Conservation (phyloP, 2,113 vertebrate genomes). For the Xiphias gladius region DNA sequence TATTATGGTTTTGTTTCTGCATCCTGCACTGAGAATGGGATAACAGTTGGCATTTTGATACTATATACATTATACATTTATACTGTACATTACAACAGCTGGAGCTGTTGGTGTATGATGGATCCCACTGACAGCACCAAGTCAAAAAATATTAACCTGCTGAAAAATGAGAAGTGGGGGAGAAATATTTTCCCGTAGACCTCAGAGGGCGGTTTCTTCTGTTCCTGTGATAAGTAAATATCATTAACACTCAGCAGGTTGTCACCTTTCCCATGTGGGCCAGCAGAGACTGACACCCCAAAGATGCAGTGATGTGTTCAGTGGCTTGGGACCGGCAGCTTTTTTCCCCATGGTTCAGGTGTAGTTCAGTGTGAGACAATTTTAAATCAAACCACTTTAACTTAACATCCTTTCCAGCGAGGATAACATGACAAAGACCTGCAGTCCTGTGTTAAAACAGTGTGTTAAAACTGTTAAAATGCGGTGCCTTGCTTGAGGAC, state of each 20-base stretch:
- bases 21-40: background rate
- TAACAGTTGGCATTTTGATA: slow-evolving; percentile 29
- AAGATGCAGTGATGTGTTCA: background rate
- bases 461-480: too few relatives aligned
- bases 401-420: background rate
- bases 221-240: background rate
- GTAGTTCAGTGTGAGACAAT: background rate
- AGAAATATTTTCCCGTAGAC: background rate
- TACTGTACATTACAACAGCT: background rate
- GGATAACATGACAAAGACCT: background rate
- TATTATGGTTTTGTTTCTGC: background rate
- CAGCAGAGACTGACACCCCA: slow-evolving; percentile 7
- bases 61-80: background rate
- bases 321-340: slow-evolving; percentile 15
- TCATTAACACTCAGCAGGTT: background rate
- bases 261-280: background rate
- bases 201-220: background rate
- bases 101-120: background rate
- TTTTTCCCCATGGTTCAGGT: background rate
- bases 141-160: background rate
- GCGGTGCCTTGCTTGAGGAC: too few relatives aligned
- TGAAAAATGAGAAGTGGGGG: background rate
- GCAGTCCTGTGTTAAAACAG: background rate
- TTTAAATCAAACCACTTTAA: background rate
- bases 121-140: slow-evolving; percentile 16